A percentile compares a stretch with the other conserved stretches of the same genome.
Conservation (phyloP, 2,888 invertebrate species). For the Stegophylla sp. region DNA sequence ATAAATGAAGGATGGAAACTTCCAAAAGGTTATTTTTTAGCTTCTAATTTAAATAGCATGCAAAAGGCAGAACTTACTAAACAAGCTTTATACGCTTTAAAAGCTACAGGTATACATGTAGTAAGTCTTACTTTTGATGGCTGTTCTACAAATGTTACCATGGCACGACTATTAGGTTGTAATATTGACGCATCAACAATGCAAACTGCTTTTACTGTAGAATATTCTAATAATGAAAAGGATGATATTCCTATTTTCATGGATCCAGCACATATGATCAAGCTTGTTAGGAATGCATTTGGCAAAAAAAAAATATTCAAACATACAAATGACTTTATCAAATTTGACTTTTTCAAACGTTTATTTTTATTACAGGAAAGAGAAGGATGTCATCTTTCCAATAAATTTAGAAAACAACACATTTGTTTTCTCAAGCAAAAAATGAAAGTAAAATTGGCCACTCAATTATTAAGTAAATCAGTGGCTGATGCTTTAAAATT, state of each 20-base stretch:
- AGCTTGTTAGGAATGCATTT: too few relatives aligned
- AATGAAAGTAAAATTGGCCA: not conserved
- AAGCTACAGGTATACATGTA: not conserved
- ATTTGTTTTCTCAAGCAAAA: slow-evolving; percentile 2
- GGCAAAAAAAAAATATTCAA: too few relatives aligned
- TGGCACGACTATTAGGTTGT: not conserved
- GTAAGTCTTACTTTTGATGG: slow-evolving; percentile 23
- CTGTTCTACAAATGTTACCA: not conserved
- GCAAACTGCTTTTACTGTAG: not conserved
- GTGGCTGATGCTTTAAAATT: not conserved
- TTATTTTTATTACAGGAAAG: slow-evolving; percentile 7
- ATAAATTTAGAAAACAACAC: not conserved
- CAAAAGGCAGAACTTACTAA: not conserved
- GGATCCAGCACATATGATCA: too few relatives aligned
- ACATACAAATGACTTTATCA: not conserved
- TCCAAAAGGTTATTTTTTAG: slow-evolving; percentile 15
- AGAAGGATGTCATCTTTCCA: not conserved
- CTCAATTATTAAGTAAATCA: not conserved
- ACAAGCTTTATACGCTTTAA: slow-evolving; percentile 2
- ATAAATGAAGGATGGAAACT: slow-evolving; percentile 17
- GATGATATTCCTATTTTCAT: not conserved
- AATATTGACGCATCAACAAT: not conserved
- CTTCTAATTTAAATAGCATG: not conserved
- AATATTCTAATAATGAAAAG: too few relatives aligned
- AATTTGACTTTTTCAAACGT: not conserved